These are phyloP conservation scores for Leptopilina myrica DNA, from an alignment of 2,888 invertebrate species.

Conservation along the genomic window DNA sequence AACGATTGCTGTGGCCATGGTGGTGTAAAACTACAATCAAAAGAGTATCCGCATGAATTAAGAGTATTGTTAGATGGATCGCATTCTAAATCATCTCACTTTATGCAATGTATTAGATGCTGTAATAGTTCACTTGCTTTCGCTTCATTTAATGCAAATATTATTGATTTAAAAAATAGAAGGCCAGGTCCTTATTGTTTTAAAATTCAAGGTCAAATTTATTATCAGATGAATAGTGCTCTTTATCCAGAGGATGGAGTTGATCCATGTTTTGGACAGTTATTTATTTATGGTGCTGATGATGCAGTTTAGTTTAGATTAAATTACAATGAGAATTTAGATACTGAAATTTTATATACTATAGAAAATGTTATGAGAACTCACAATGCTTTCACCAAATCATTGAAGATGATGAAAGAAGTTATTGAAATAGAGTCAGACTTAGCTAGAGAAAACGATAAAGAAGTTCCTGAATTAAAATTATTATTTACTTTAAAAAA, in stretches of 20 bases:
- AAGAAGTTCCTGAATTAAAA: conserved; percentile 36
- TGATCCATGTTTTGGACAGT: conserved; percentile 46
- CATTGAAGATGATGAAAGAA: conserved; percentile 55
- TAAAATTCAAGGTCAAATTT: background rate
- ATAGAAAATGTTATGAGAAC: no score
- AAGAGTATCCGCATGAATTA: background rate
- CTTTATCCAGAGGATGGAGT: conserved; percentile 41
- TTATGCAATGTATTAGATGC: background rate
- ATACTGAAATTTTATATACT: no score
- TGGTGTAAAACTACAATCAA: background rate
- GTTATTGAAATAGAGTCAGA: conserved; percentile 37
- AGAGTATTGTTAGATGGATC: background rate
- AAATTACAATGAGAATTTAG: no score
- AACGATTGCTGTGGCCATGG: conserved; percentile 11
- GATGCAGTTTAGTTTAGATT: no score
- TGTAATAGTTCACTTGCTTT: background rate
- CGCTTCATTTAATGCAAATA: background rate
- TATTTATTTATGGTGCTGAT: conserved; percentile 42
- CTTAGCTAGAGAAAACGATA: background rate
- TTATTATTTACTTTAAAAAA: conserved; percentile 54
- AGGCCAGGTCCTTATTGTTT: background rate
- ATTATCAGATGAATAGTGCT: conserved; percentile 37
- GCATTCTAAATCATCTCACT: background rate
- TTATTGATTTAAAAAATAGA: background rate
- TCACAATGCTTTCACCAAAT: conserved; percentile 49